Evolutionary conservation across 2,113 vertebrate species (phyloP).

Genomic region (Pavo muticus): DNA sequence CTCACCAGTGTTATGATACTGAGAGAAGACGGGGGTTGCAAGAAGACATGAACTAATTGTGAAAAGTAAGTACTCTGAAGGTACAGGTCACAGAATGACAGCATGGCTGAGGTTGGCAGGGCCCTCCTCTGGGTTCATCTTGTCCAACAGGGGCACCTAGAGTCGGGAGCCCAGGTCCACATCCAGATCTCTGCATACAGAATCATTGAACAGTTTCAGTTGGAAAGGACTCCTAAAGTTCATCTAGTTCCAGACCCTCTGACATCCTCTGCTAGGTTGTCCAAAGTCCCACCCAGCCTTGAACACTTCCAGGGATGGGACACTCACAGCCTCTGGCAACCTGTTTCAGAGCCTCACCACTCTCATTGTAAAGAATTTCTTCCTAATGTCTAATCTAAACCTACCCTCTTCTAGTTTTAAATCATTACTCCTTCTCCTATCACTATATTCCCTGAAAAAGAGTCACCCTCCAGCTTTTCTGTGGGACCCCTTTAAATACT

Average conservation of each 20-base stretch:
- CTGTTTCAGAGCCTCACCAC: neutral
- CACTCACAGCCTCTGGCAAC: neutral
- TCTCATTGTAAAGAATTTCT: neutral
- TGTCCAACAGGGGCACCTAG: neutral
- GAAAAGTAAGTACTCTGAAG: neutral
- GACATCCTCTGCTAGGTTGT: neutral
- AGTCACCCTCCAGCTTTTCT: neutral
- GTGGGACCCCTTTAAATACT: neutral
- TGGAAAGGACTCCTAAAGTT: neutral
- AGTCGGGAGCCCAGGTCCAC: neutral
- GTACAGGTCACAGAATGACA: neutral
- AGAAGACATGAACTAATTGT: neutral
- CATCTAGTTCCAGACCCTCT: neutral
- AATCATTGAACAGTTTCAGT: neutral
- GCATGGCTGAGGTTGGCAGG: neutral
- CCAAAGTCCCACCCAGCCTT: neutral
- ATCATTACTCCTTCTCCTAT: neutral
- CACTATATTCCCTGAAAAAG: neutral
- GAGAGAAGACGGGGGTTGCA: neutral
- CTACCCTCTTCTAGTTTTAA: neutral
- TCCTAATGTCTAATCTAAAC: neutral
- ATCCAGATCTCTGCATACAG: neutral
- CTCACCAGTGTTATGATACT: neutral
- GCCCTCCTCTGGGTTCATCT: neutral
- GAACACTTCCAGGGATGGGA: neutral